Base-by-base conservation (phyloP, 1,140 invertebrate genomes). In the Lepidurus arcticus region DNA sequence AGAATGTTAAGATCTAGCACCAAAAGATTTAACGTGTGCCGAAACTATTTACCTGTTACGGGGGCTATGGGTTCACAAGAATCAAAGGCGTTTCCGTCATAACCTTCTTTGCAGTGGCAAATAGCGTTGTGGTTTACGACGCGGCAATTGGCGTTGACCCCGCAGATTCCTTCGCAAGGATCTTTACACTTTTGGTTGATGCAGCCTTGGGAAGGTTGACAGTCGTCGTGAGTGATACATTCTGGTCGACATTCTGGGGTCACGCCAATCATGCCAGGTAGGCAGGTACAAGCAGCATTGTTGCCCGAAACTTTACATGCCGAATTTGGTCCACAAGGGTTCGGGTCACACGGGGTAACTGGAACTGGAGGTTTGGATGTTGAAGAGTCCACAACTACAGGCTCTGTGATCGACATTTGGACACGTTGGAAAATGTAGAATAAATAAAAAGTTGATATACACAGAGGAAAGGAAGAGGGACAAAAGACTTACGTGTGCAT, bases 141-240 rank as follows among this genome's bases (percentile, higher is more conserved):
- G 42, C 85, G 85, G 82, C 94, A 96, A 78, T 91, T 88, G 0
- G 94, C 91, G 84, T 95, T 94, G 78, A 91, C 86, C n/a, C 93
- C 93, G 82, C 94, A 96, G 21, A 89, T 85, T n/a, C 90, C 87
- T 79, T 90, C 86, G 83, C 93, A 94, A 4, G 90, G 88, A 79
- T 90, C 90, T 34, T 91, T 87, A 44, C 82, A 83, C 7, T 81
- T 79, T 10, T 80, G 79, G 74, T 81, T 82, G 13, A 83, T 81
- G 78, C 83, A 84, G 42, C 83, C 84, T 74, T 86, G 88, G 82
- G 91, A 90, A 21, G 90, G 87, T 9, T 90, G 85, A 83, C 91
- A 93, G 82, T 93, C 91, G 1, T 88, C 89, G 82, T 92, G 90
- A 1, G 90, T 82, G 2, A 88, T 84, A 84, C 92, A 94, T 84